Conservation (phyloP, 2,797 vertebrate genomes). For the Chrysocyon brachyurus region DNA sequence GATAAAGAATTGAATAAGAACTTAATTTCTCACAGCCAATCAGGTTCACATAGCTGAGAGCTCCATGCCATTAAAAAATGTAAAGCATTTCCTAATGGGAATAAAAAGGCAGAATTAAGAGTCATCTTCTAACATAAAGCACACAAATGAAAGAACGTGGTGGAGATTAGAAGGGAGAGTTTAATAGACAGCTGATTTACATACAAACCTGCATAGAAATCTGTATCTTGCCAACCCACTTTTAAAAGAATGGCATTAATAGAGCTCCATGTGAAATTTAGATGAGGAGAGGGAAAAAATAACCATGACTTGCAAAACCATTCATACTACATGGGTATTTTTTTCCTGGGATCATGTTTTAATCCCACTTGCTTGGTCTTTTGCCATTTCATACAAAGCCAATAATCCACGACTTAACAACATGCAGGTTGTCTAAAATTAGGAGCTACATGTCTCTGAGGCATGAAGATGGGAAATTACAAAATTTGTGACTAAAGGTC, state of each 20-base stretch:
- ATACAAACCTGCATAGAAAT: conserved; percentile 70
- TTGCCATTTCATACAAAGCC: conserved; percentile 48
- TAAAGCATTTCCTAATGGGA: conserved; percentile 18
- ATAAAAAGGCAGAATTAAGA: conserved; percentile 22
- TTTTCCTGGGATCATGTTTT: not conserved
- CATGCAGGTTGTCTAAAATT: conserved; percentile 40
- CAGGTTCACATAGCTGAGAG: not conserved
- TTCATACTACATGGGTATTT: conserved; percentile 20
- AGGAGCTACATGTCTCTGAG: not conserved
- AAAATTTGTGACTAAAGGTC: conserved; percentile 8
- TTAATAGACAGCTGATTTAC: conserved; percentile 65
- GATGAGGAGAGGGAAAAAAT: not conserved
- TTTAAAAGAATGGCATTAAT: conserved; percentile 62
- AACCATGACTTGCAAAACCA: conserved; percentile 6
- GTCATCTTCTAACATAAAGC: not conserved
- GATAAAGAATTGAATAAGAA: not conserved
- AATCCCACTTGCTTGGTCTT: conserved; percentile 53
- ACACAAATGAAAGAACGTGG: not conserved
- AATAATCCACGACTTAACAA: conserved; percentile 67
- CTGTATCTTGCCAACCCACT: not conserved
- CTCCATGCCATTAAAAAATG: not conserved
- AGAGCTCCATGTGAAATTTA: conserved; percentile 52
- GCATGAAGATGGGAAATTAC: conserved; percentile 46
- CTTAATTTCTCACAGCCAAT: not conserved
- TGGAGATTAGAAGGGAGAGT: not conserved